A percentile compares a stretch with the other conserved stretches of the same genome.
Evolutionary conservation across 1,140 invertebrate species (phyloP).

Genomic region (Drosophila ohnishii): DNA sequence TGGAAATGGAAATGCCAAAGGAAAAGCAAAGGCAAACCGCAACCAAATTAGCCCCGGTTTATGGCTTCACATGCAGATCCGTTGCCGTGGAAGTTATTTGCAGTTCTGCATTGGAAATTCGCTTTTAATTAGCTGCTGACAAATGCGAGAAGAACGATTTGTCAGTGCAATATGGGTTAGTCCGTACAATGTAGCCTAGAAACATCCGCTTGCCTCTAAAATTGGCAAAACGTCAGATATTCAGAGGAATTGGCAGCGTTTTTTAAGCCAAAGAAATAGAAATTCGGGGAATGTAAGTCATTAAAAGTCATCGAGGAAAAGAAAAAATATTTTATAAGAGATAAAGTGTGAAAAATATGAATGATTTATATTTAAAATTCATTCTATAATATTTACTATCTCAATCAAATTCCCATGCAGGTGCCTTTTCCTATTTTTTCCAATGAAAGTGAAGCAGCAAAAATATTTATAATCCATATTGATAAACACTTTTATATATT

Average conservation of each 20-base stretch:
- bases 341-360: not conserved
- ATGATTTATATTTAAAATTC: too few relatives aligned
- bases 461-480: slow-evolving; percentile 6
- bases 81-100: slow-evolving; percentile 67
- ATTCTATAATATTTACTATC: not conserved
- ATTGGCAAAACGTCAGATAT: slow-evolving; percentile 35
- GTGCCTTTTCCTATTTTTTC: slow-evolving; percentile 1
- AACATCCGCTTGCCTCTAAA: slow-evolving; percentile 63
- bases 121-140: slow-evolving; percentile 79
- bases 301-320: not conserved
- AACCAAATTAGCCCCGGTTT: slow-evolving; percentile 72
- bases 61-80: slow-evolving; percentile 57
- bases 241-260: not conserved
- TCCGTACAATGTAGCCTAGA: slow-evolving; percentile 63
- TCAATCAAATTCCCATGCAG: slow-evolving; percentile 1
- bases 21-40: slow-evolving; percentile 28
- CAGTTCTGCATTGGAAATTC: slow-evolving; percentile 66
- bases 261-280: not conserved
- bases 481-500: slow-evolving; percentile 42
- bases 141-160: slow-evolving; percentile 48
- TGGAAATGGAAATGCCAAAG: slow-evolving; percentile 26
- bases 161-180: slow-evolving; percentile 58
- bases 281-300: not conserved
- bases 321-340: not conserved
- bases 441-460: slow-evolving; percentile 3